Base-by-base conservation (phyloP, 1,140 invertebrate genomes). In the Eubasilissa regina region DNA sequence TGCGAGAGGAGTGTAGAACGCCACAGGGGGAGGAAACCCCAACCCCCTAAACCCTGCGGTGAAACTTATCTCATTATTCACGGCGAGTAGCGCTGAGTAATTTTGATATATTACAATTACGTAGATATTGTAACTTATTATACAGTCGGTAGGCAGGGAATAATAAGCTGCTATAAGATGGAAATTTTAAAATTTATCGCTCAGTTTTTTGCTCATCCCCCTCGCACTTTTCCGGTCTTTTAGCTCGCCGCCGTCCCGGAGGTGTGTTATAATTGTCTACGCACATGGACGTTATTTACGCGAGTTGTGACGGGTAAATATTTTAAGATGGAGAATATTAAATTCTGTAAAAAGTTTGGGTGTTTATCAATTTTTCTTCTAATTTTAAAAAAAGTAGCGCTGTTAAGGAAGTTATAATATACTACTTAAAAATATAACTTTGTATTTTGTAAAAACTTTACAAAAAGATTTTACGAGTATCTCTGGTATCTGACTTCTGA, bases 31-130 rank as follows among this genome's bases (percentile, higher is more conserved):
- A n/a, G 72, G 78, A 17, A 66, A 17, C 51, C 48, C 56, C 78
- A 17, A n/a, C 73, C 73, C 55, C 56, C 79, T 25, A 17, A 75
- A 78, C 78, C 78, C 81, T 78, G 78, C 55, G 81, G 81, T 72
- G 64, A 80, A 83, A 83, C 81, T 83, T 83, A 80, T 83, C 81
- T 83, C 81, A 83, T 83, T 83, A 83, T 83, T 83, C 81, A 83
- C 70, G 76, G 78, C 75, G 81, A 70, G 81, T 70, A 83, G 80
- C 81, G 79, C 81, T 83, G 81, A 83, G 81, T 83, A 83, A 83
- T 83, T 83, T 83, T 83, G 81, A 83, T 80, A 83, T 83, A 83
- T 83, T 83, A 80, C 81, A 80, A 80, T 83, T 80, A 80, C 81
- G 75, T 83, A 83, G 79, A 79, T 80, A 82, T 80, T 82, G 81